Base-by-base conservation (phyloP, 2,888 invertebrate genomes). In the Baronia brevicornis region DNA sequence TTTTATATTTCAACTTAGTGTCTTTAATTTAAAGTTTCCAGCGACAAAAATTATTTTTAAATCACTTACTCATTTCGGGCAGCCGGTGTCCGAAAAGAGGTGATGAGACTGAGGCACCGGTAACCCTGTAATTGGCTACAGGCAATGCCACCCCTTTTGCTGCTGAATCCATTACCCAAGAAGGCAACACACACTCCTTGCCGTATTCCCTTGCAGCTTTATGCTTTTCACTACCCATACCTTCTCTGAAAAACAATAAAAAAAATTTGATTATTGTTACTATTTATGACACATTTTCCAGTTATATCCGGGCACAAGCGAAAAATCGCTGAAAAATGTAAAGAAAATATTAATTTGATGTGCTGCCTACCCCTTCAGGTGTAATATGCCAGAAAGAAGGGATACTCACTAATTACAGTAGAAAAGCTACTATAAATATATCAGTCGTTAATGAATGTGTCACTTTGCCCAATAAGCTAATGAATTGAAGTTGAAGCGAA, bases 91-190 rank as follows among this genome's bases (percentile, higher is more conserved):
- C 70, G 33, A 88, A 88, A 0, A 90, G 87, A 0, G 93, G 93
- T 0, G 93, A 93, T 0, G 93, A 93, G 1, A 89, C 89, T 4
- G 86, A 86, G 14, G 88, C 86, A 0, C 85, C 84, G 0, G 86
- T 72, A 1, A 90, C 84, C 29, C 86, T 74, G 49, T 89, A 90
- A 27, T 84, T 65, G 2, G 86, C 82, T 7, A 87, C 69, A 0
- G 91, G 89, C 20, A 93, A 48, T 0, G 92, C 89, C 41, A 88
- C 90, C 0, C 94, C 94, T 12, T 86, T 86, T 12, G 86, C 79
- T 0, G 91, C 84, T n/a, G 93, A 94, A 14, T 94, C 92, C 33
- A 86, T 86, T 19, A 96, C 80, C 97, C 97, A 97, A 2, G 90
- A 75, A 0, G 91, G 87, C 6, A 85, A 79, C 0, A 97, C 89